Evolutionary conservation across 2,888 invertebrate genomes (phyloP), one percentile per base, ranked within the genome.

Genomic region (Nycteola revayana): DNA sequence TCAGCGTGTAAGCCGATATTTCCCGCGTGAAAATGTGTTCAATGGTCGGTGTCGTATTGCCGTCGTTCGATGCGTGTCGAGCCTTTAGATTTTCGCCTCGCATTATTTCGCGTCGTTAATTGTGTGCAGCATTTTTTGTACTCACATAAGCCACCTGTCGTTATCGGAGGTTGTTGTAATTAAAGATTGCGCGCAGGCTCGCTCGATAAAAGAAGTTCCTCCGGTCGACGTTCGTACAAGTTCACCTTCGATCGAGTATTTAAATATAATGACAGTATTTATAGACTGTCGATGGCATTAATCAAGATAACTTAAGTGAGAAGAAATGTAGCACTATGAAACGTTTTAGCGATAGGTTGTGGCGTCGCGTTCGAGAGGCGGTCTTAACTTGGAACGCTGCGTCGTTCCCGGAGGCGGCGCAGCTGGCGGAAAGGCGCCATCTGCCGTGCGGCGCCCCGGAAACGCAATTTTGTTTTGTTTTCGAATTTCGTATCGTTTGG

Each of bases 351-450:
- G 14, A 5, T 14, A 2, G 21, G 7, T 21, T 7, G 21, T 7
- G 38, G 21, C 21, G 38, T 22, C 25, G 26, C 29, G 18, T 32
- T 49, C 29, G 52, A 42, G 53, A 57, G 68, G 66, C 69, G 68
- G 68, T 36, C 35, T 56, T 65, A 70, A 49, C 52, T 57, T 60
- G 65, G 64, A 71, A n/a, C n/a, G n/a, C n/a, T n/a, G 60, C 42
- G 58, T 48, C 56, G 65, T 66, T 57, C 68, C 49, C 44, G 50
- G 57, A 56, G 63, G 54, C 51, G 58, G 62, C 58, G 75, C 89
- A 90, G 89, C 86, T 90, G 90, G 80, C 89, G 89, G 87, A 86
- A 83, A 66, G 75, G 69, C 82, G 85, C 85, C 90, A 90, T 89
- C 83, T 90, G 89, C 69, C 66, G 69, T 59, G 60, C 73, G 73